Conservation (phyloP, 2,113 vertebrate genomes). For the Orycteropus afer region DNA sequence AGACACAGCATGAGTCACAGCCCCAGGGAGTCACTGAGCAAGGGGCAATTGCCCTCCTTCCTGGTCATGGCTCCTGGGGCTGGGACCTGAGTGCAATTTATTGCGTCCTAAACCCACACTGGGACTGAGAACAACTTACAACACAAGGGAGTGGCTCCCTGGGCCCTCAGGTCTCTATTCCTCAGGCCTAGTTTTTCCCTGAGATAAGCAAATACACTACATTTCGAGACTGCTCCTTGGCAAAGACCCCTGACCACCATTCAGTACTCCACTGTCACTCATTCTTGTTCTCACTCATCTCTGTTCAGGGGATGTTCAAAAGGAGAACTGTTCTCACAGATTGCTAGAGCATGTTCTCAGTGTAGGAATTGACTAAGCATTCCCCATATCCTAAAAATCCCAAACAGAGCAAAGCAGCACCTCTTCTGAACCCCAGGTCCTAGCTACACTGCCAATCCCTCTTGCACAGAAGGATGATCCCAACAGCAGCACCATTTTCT, state of each 20-base stretch:
- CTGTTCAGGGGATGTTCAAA: neutral
- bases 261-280: neutral
- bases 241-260: too few species aligned
- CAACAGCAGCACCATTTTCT: accelerated
- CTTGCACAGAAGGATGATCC: too few species aligned
- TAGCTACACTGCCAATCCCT: too few species aligned
- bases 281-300: neutral
- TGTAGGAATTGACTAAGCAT: neutral
- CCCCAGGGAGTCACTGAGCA: neutral
- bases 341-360: neutral
- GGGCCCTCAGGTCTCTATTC: neutral
- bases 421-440: neutral
- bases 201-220: neutral
- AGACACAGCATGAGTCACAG: conserved; percentile 50
- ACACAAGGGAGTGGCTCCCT: neutral
- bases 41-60: neutral
- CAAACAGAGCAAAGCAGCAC: neutral
- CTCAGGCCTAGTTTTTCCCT: too few species aligned
- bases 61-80: neutral
- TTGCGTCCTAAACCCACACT: neutral
- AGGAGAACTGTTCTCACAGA: neutral
- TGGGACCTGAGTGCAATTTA: neutral
- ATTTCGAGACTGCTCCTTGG: neutral
- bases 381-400: neutral
- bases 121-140: accelerated